Conservation (phyloP, 2,797 vertebrate genomes). For the Pogoniulus pusillus region DNA sequence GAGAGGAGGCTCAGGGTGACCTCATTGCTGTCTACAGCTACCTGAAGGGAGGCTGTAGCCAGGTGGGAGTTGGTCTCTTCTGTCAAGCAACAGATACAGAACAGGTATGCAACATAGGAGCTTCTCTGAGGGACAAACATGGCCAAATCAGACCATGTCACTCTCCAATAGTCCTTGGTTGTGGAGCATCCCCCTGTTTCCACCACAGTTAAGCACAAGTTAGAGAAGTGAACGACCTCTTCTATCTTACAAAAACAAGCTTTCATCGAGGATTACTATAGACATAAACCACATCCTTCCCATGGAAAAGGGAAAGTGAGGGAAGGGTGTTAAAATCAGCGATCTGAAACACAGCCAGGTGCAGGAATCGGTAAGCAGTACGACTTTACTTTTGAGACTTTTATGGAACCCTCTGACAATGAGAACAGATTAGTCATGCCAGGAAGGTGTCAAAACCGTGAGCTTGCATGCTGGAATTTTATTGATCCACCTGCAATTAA, state of each 20-base stretch:
- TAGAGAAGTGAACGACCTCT: background rate
- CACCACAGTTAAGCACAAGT: background rate
- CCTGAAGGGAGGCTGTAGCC: no score
- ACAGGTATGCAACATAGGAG: no score
- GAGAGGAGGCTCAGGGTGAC: no score
- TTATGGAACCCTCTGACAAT: background rate
- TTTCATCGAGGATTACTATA: background rate
- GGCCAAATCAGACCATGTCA: no score
- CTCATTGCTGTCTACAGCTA: no score
- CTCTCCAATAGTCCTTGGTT: slow-evolving; percentile 25
- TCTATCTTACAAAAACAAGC: background rate
- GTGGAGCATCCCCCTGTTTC: accelerated
- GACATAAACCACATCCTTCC: background rate
- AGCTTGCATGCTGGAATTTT: background rate
- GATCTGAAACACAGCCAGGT: background rate
- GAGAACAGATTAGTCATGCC: background rate
- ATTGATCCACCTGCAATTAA: background rate
- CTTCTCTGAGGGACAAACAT: no score
- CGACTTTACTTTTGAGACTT: background rate
- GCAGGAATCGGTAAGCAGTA: background rate
- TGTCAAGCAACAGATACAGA: background rate
- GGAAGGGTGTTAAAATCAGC: background rate
- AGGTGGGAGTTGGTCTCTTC: no score
- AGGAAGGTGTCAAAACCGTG: background rate
- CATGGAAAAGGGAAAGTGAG: background rate